These are phyloP conservation scores for Sinonovacula constricta DNA, from an alignment of 1,140 invertebrate genomes.

Conservation along the genomic window DNA sequence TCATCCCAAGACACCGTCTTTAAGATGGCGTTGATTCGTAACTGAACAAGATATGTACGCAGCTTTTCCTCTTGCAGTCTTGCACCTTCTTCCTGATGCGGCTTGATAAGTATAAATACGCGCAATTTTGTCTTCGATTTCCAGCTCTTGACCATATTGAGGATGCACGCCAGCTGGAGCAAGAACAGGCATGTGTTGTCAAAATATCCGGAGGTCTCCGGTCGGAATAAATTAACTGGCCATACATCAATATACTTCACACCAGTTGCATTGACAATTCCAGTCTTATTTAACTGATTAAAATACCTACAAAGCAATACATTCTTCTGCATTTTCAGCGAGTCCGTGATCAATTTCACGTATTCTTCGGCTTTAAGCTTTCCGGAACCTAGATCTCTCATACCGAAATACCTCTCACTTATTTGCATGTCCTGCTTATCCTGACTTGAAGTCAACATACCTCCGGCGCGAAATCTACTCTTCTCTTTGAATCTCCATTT, in stretches of 20 bases:
- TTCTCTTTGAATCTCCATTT: constrained; percentile 50
- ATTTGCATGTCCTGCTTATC: constrained; percentile 44
- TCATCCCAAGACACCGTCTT: constrained; percentile 81
- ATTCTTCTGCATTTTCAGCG: constrained; percentile 94
- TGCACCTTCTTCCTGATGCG: constrained; percentile 78
- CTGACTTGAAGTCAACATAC: no score
- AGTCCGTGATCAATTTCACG: constrained; percentile 91
- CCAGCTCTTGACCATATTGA: constrained; percentile 86
- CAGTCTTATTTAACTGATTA: constrained; percentile 84
- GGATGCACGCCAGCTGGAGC: constrained; percentile 97
- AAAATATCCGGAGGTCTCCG: constrained; percentile 77
- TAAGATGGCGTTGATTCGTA: constrained; percentile 82
- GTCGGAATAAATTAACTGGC: constrained; percentile 83
- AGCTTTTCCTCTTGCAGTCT: constrained; percentile 79
- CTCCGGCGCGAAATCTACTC: constrained; percentile 50
- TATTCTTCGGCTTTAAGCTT: constrained; percentile 84
- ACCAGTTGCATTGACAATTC: constrained; percentile 59
- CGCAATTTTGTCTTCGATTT: constrained; percentile 86
- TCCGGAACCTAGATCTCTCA: constrained; percentile 68
- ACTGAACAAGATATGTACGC: constrained; percentile 79
- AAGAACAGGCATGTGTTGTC: constrained; percentile 91
- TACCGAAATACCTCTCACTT: constrained; percentile 58
- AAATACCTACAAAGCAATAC: constrained; percentile 96
- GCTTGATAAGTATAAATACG: constrained; percentile 87
- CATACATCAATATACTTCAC: constrained; percentile 95